Evolutionary conservation across 64 coral and sea anemone genomes (phyloP).

Genomic region (Stichodactyla helianthus): DNA sequence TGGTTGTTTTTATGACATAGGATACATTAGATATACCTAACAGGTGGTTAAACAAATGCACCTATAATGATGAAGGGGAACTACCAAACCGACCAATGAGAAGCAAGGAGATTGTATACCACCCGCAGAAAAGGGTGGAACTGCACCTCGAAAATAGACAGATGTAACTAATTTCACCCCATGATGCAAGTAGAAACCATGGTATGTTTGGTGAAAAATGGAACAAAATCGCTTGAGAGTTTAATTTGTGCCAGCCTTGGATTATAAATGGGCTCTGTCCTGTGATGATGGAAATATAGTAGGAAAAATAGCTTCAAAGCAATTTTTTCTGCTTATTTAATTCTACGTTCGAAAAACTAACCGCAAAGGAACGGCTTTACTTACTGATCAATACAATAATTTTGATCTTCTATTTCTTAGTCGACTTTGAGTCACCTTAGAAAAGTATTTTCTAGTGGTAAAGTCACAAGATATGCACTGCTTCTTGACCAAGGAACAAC

Average conservation of each 20-base stretch:
- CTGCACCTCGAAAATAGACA: neutral
- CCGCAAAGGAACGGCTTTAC: neutral
- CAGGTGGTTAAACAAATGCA: neutral
- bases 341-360: neutral
- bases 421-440: neutral
- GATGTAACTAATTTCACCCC: neutral
- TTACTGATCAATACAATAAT: neutral
- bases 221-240: neutral
- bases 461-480: slow-evolving; percentile 59
- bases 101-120: neutral
- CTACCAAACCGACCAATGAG: neutral
- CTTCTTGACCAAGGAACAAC: slow-evolving; percentile 79
- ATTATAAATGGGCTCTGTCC: neutral
- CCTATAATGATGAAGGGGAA: neutral
- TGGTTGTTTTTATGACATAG: neutral
- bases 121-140: slow-evolving; percentile 6
- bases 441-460: neutral
- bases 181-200: neutral
- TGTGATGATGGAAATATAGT: neutral
- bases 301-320: neutral
- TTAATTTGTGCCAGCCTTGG: neutral
- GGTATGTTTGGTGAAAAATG: neutral
- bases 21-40: neutral
- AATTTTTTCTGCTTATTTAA: neutral
- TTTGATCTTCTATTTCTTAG: neutral